Conservation (phyloP, 2,888 invertebrate genomes). For the Meliscaeva auricollis region DNA sequence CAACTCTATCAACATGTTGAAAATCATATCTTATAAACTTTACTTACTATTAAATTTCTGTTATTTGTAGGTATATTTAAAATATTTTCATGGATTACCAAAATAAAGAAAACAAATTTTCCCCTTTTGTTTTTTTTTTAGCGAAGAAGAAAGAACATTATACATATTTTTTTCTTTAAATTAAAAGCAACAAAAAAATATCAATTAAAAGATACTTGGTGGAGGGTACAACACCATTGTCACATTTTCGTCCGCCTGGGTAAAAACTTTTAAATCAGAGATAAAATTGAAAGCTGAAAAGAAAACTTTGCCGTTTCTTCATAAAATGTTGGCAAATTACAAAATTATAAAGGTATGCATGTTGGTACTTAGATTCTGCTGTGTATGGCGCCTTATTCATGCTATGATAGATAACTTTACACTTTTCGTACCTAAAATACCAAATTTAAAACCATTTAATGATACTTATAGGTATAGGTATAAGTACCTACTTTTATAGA, state of each 20-base stretch:
- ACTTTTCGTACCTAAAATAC: background rate
- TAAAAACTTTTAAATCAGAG: conserved; percentile 52
- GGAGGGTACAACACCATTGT: conserved; percentile 14
- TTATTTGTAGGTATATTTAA: no score
- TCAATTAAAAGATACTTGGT: conserved; percentile 49
- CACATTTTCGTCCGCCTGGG: conserved; percentile 23
- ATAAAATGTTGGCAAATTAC: conserved; percentile 48
- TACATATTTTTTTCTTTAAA: no score
- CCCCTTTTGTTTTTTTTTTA: no score
- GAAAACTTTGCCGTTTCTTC: conserved; percentile 54
- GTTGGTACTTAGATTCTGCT: background rate
- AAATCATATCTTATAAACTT: no score
- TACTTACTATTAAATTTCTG: no score
- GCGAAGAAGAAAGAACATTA: no score
- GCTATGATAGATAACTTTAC: background rate
- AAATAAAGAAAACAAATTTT: background rate
- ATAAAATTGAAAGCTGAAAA: conserved; percentile 43
- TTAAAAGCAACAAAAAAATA: conserved; percentile 5
- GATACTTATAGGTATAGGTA: background rate
- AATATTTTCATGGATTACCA: background rate
- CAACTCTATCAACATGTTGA: background rate
- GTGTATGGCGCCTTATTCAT: background rate
- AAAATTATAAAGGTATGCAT: background rate
- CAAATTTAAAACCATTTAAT: conserved; percentile 19
- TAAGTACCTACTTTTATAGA: background rate